Base-by-base conservation (phyloP, 2,888 invertebrate species). In the Cheilosia urbana region DNA sequence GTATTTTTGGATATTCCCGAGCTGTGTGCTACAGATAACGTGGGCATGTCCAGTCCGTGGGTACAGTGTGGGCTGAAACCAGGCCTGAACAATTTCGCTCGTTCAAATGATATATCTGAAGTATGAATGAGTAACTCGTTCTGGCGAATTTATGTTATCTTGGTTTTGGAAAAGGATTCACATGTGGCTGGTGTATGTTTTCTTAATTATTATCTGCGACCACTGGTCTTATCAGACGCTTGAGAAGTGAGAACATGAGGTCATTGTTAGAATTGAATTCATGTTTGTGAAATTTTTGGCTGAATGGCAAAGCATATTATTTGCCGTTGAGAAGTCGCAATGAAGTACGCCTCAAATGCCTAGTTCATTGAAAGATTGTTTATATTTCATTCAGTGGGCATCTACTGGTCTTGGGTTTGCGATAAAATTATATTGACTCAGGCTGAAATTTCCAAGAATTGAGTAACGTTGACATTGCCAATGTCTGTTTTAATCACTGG, bases 1-100 rank as follows among this genome's bases (percentile, higher is more conserved):
- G 17, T 80, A 73, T 84, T 84, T 84, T 79, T 65, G 68, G 69
- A 75, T 75, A 75, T 66, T 75, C 62, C 75, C 69, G 58, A 60
- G 49, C 45, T 53, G 62, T 51, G 65, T 27, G 68, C 40, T 17
- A 40, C 9, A 79, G 84, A 84, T 84, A 84, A 84, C 68, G 47
- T 42, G 21, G 34, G 24, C 40, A 17, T 40, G 62, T 51, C 27
- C 53, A 37, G 49, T 19, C 13, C 9, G 49, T 49, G 17, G 30
- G 40, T n/a, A 45, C 17, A 45, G 21, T 34, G 73, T 73, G 63
- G 47, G 37, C 47, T 65, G 55, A 13, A 34, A 47, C 19, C 49
- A 17, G 37, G 37, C 4, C 17, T 62, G 21, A 47, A 27, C 6
- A n/a, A 30, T 58, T 34, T 58, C 47, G 51, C 60, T 40, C 21